Evolutionary conservation across 53 echinoderm and acorn worm species (phyloP).

Genomic region (Hippasteria phrygiana): DNA sequence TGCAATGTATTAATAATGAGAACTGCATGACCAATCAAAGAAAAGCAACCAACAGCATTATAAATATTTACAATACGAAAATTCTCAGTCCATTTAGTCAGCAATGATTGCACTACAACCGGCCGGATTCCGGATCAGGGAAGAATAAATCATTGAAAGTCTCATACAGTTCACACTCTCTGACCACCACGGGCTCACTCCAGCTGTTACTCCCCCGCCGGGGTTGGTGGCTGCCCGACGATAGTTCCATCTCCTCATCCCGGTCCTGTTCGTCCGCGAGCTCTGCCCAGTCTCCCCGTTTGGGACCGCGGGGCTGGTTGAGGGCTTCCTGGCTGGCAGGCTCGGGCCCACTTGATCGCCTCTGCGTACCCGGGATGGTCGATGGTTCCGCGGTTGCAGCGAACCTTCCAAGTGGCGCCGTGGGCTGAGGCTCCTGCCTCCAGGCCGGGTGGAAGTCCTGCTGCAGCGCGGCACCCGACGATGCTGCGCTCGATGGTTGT

Average conservation of each 20-base stretch:
- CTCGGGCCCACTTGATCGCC: neutral
- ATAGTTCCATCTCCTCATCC: neutral
- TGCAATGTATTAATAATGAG: too few species aligned
- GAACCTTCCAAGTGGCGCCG: neutral
- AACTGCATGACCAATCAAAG: too few species aligned
- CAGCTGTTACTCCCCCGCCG: neutral
- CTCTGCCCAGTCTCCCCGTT: slow-evolving; percentile 44
- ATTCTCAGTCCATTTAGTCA: neutral
- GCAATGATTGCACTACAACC: neutral
- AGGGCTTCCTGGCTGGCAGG: neutral
- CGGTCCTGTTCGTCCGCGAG: slow-evolving; percentile 39
- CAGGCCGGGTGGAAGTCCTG: slow-evolving; percentile 38
- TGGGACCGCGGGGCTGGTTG: neutral
- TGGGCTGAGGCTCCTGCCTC: neutral
- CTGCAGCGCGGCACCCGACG: slow-evolving; percentile 5
- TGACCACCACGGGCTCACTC: neutral
- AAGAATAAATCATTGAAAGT: slow-evolving; percentile 43
- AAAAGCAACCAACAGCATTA: too few species aligned
- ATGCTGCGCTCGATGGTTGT: neutral
- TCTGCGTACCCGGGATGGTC: slow-evolving; percentile 1
- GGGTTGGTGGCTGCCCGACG: neutral
- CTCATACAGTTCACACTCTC: slow-evolving; percentile 29
- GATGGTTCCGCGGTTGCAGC: neutral
- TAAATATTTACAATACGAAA: neutral
- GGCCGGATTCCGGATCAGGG: slow-evolving; percentile 52